Conservation (phyloP, 2,888 invertebrate genomes). For the Harpalus rubripes region DNA sequence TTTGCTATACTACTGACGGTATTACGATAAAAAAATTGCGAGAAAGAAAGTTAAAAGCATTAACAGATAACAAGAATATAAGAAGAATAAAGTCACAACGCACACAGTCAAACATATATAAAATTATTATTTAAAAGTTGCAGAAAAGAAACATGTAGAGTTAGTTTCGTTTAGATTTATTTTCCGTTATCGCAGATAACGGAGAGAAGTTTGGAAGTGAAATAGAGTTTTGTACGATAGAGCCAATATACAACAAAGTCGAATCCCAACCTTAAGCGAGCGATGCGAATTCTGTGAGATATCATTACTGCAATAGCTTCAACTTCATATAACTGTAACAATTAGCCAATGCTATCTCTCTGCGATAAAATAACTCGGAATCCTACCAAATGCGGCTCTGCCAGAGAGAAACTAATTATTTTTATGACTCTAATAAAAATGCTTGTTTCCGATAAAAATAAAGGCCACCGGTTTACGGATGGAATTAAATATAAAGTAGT, state of each 20-base stretch:
- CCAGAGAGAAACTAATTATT: constrained; percentile 57
- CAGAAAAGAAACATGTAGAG: constrained; percentile 8
- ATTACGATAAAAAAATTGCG: too few relatives aligned
- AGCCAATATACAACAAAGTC: constrained; percentile 39
- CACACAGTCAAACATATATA: too few relatives aligned
- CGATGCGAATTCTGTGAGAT: constrained; percentile 39
- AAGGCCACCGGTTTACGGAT: constrained; percentile 38
- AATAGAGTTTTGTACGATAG: constrained; percentile 54
- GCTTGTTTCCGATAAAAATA: constrained; percentile 57
- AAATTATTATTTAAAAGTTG: constrained; percentile 15
- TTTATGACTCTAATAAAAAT: constrained; percentile 59
- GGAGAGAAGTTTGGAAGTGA: constrained; percentile 20
- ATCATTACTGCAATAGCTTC: constrained; percentile 63
- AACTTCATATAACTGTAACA: constrained; percentile 67
- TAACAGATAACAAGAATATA: too few relatives aligned
- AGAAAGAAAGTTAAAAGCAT: too few relatives aligned
- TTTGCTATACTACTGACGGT: too few relatives aligned
- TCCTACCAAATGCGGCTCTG: constrained; percentile 32
- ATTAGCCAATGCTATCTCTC: constrained; percentile 66
- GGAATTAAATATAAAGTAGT: constrained; percentile 52
- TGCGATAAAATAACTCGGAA: constrained; percentile 62
- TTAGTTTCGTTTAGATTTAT: constrained; percentile 41
- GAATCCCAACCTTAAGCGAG: constrained; percentile 42
- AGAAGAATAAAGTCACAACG: too few relatives aligned
- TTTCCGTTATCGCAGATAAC: neutral